Percentiles rank a stretch among this genome's conserved stretches.
Conservation (phyloP, 2,113 vertebrate genomes). For the Thalassoma bifasciatum region DNA sequence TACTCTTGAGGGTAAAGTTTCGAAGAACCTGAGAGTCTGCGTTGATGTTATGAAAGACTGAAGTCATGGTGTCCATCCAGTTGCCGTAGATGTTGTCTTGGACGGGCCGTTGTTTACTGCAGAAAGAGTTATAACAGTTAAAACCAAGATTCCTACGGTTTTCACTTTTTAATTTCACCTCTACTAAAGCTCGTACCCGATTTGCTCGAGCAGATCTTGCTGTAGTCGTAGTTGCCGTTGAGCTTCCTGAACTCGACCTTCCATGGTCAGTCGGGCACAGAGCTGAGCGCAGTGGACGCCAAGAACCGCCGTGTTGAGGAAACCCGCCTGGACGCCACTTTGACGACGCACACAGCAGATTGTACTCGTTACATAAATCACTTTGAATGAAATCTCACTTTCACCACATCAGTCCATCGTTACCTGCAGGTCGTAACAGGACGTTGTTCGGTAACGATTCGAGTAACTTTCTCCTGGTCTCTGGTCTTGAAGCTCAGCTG, state of each 20-base stretch:
- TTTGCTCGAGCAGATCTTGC: slow-evolving; percentile 75
- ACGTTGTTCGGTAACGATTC: slow-evolving; percentile 79
- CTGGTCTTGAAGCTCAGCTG: slow-evolving; percentile 81
- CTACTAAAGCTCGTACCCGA: slow-evolving; percentile 68
- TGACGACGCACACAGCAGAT: not conserved
- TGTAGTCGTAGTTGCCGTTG: slow-evolving; percentile 77
- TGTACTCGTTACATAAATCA: no score
- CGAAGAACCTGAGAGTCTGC: slow-evolving; percentile 65
- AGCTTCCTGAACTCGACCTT: slow-evolving; percentile 81
- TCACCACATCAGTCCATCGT: no score
- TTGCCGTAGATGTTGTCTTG: slow-evolving; percentile 81
- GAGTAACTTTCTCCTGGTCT: slow-evolving; percentile 77
- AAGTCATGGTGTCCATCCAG: slow-evolving; percentile 82
- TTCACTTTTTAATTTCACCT: no score
- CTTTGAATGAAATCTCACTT: no score
- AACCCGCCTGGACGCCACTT: slow-evolving; percentile 72
- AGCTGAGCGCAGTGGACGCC: slow-evolving; percentile 84
- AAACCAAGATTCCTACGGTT: no score
- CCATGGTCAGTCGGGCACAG: slow-evolving; percentile 82
- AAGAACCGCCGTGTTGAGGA: slow-evolving; percentile 79
- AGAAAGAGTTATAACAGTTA: no score
- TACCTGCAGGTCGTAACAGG: slow-evolving; percentile 78
- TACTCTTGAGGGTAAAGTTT: no score
- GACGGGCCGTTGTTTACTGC: slow-evolving; percentile 70
- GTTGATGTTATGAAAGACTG: slow-evolving; percentile 78